Conservation (phyloP, 2,797 vertebrate genomes). For the Moxostoma hubbsi region DNA sequence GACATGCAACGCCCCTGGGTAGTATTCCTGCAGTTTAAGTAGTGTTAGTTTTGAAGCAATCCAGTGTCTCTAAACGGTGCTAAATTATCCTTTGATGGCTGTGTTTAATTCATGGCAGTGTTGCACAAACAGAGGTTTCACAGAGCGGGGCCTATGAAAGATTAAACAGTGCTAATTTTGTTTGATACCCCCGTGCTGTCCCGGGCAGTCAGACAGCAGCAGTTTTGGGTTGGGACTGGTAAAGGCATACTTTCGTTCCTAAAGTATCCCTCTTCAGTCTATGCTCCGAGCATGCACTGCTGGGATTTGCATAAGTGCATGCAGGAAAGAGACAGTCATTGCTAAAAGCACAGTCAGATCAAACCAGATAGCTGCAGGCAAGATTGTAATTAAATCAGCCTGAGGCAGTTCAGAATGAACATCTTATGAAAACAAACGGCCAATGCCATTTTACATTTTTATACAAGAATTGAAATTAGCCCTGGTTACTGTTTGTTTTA, state of each 20-base stretch:
- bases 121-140: constrained; percentile 27
- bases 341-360: constrained; percentile 43
- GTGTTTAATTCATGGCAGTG: constrained; percentile 54
- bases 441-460: constrained; percentile 29
- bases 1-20: constrained; percentile 23
- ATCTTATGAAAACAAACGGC: constrained; percentile 27
- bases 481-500: too few species aligned
- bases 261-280: constrained; percentile 8
- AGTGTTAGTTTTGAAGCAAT: constrained; percentile 37
- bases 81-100: constrained; percentile 51
- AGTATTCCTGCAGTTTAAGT: constrained; percentile 42
- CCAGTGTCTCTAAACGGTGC: constrained; percentile 40
- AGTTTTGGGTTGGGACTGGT: constrained; percentile 6
- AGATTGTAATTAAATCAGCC: constrained; percentile 48
- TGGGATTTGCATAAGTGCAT: constrained; percentile 49
- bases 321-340: constrained; percentile 26
- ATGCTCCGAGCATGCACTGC: constrained; percentile 5
- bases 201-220: neutral
- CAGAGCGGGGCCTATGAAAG: constrained; percentile 72
- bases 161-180: constrained; percentile 76
- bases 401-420: constrained; percentile 32
- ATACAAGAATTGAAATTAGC: constrained; percentile 24
- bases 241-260: neutral
- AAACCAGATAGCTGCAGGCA: constrained; percentile 48
- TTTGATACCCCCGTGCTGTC: constrained; percentile 68